Percentiles rank a stretch among this genome's conserved stretches.
phyloP scores from a whole-genome alignment of 2,888 invertebrate genomes.

The Phorcus lineatus region DNA sequence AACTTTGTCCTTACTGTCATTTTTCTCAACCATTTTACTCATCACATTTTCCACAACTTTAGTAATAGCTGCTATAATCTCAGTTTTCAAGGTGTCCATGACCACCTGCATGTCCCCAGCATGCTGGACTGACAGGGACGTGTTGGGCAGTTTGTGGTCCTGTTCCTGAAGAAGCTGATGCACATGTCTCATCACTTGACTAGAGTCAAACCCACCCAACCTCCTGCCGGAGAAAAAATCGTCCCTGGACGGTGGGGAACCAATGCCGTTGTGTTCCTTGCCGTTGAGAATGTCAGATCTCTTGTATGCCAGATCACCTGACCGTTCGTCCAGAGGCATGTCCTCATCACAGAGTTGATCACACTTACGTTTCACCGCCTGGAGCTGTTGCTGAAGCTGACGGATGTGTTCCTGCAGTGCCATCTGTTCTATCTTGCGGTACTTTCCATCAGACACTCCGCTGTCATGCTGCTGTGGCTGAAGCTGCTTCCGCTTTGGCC shows the following conservation, averaged over 20 bases:
- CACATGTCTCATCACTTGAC: neutral
- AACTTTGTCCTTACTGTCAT: constrained; percentile 27
- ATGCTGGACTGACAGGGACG: neutral
- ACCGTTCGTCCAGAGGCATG: neutral
- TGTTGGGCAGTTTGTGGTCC: neutral
- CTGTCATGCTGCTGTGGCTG: constrained; percentile 90
- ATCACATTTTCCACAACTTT: constrained; percentile 92
- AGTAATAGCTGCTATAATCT: constrained; percentile 89
- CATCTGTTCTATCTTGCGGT: constrained; percentile 65
- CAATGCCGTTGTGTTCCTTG: neutral
- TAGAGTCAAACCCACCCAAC: neutral
- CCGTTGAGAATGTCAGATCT: neutral
- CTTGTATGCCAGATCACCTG: neutral
- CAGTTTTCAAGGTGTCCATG: constrained; percentile 90
- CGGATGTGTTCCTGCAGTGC: constrained; percentile 89
- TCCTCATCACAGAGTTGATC: constrained; percentile 29
- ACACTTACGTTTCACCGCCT: constrained; percentile 81
- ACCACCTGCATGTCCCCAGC: constrained; percentile 84
- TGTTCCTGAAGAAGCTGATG: neutral
- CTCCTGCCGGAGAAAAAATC: neutral
- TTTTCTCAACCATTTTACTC: constrained; percentile 79
- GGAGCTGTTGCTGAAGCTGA: constrained; percentile 91
- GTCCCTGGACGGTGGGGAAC: neutral
- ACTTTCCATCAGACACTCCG: constrained; percentile 77
- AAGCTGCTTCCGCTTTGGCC: constrained; percentile 90